phyloP scores from a whole-genome alignment of 2,797 vertebrate species.

The Thamnophis elegans region DNA sequence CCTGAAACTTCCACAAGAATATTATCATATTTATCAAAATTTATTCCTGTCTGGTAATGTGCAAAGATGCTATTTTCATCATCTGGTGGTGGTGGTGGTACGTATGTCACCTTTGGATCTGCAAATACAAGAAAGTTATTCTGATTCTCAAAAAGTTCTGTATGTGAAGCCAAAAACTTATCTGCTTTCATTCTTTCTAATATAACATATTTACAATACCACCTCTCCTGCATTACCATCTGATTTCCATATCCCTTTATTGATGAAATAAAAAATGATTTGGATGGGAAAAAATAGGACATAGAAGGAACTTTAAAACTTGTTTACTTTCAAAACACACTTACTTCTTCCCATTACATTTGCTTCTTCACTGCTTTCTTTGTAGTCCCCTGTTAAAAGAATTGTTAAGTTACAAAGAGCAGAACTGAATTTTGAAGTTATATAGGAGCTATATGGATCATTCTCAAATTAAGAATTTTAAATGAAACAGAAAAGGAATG shows the following conservation, averaged over 20 bases:
- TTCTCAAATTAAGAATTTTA: neutral
- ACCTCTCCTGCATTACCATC: constrained; percentile 53
- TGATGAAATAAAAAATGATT: constrained; percentile 4
- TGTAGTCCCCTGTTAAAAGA: constrained; percentile 74
- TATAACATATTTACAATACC: constrained; percentile 59
- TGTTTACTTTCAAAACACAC: constrained; percentile 11
- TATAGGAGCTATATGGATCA: neutral
- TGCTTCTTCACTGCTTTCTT: constrained; percentile 78
- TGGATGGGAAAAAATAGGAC: neutral
- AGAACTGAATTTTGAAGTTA: neutral
- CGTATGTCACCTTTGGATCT: constrained; percentile 86
- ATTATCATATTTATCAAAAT: constrained; percentile 93
- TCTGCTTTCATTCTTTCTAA: neutral
- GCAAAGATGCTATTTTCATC: constrained; percentile 85
- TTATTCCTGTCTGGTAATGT: constrained; percentile 85
- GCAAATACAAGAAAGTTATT: neutral
- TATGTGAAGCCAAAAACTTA: neutral
- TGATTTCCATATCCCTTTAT: constrained; percentile 60
- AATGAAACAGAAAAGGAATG: neutral
- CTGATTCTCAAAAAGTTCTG: neutral
- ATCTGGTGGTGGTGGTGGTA: constrained; percentile 86
- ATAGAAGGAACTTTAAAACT: neutral
- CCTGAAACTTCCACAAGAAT: constrained; percentile 87
- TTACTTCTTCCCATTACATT: constrained; percentile 56
- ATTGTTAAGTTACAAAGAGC: neutral